Conservation (phyloP, 2,888 invertebrate genomes). For the Formica aserva region DNA sequence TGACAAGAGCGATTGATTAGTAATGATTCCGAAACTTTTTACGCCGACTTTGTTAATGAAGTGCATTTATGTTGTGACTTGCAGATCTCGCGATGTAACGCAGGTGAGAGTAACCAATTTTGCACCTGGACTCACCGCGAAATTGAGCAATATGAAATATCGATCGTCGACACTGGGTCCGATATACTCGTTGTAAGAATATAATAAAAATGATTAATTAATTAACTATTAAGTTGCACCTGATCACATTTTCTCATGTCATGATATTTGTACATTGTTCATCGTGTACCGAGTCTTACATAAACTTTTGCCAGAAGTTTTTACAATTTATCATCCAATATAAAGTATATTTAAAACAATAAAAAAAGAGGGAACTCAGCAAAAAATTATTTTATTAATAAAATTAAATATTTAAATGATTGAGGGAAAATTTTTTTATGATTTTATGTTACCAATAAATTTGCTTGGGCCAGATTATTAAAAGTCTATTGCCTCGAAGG, state of each 20-base stretch:
- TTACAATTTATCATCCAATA: neutral
- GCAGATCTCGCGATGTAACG: conserved; percentile 67
- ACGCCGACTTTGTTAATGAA: conserved; percentile 67
- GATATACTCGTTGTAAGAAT: conserved; percentile 31
- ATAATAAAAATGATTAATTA: conserved; percentile 55
- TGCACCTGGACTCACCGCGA: conserved; percentile 70
- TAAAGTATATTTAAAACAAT: neutral
- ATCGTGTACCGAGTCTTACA: neutral
- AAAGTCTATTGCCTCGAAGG: neutral
- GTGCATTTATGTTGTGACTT: conserved; percentile 73
- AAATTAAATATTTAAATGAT: neutral
- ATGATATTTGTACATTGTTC: neutral
- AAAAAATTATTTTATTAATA: neutral
- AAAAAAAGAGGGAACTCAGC: neutral
- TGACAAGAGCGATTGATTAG: conserved; percentile 56
- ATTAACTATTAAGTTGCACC: conserved; percentile 27
- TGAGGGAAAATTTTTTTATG: neutral
- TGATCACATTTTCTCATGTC: conserved; percentile 14
- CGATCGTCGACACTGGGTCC: conserved; percentile 49
- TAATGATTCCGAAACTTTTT: conserved; percentile 68
- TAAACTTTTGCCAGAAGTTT: neutral
- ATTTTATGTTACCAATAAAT: neutral
- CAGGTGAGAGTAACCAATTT: conserved; percentile 71
- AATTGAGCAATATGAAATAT: conserved; percentile 65
- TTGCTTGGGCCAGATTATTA: neutral